Evolutionary conservation across 2,113 vertebrate genomes (phyloP).

Genomic region (Oryzias melastigma): DNA sequence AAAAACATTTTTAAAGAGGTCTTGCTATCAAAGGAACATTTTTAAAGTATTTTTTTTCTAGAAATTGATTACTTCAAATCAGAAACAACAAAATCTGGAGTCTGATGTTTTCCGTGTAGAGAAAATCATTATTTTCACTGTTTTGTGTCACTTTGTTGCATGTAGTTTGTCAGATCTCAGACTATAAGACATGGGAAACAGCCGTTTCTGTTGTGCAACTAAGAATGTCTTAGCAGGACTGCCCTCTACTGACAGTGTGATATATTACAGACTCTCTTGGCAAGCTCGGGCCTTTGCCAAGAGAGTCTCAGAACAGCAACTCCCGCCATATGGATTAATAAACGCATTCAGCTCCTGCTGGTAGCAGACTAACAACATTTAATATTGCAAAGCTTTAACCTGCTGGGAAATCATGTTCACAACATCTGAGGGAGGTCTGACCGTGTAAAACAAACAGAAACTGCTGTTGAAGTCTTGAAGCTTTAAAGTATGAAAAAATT

Average conservation of each 20-base stretch:
- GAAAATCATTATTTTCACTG: background rate
- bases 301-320: constrained; percentile 62
- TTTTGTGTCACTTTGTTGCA: background rate
- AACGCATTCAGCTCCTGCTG: constrained; percentile 24
- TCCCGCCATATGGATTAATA: constrained; percentile 35
- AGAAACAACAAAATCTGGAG: too few species aligned
- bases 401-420: constrained; percentile 52
- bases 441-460: constrained; percentile 18
- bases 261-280: constrained; percentile 61
- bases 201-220: background rate
- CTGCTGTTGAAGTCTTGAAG: background rate
- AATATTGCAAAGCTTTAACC: constrained; percentile 43
- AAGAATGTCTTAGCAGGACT: constrained; percentile 19
- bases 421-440: background rate
- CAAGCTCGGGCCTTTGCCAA: constrained; percentile 40
- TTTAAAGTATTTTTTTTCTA: too few species aligned
- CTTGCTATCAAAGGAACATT: too few species aligned
- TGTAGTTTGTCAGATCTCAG: constrained; percentile 11
- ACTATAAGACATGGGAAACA: background rate
- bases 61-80: too few species aligned
- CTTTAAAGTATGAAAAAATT: too few species aligned
- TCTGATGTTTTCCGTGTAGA: too few species aligned
- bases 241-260: constrained; percentile 39
- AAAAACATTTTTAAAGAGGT: too few species aligned
- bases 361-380: constrained; percentile 27